Evolutionary conservation across 2,888 invertebrate genomes (phyloP).

Genomic region (Sarcophaga subvicina): DNA sequence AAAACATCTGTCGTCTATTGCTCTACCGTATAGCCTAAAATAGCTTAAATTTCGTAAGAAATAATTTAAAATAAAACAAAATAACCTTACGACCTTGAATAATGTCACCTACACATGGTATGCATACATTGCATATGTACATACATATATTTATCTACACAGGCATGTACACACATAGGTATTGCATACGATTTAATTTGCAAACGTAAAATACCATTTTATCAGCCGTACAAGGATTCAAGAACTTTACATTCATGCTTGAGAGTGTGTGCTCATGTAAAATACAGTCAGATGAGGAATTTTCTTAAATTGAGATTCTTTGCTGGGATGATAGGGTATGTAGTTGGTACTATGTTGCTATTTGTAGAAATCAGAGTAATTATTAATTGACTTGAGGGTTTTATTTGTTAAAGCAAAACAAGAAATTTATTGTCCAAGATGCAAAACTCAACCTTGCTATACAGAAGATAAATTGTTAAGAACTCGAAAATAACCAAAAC

Average conservation of each 20-base stretch:
- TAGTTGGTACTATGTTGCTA: conserved; percentile 12
- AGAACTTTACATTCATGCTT: neutral
- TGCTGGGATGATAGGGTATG: neutral
- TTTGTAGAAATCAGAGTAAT: conserved; percentile 60
- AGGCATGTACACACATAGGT: neutral
- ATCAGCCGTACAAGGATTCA: neutral
- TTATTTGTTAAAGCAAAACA: conserved; percentile 52
- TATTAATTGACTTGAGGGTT: conserved; percentile 66
- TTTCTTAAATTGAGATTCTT: conserved; percentile 9
- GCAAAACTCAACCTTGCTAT: conserved; percentile 36
- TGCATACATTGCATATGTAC: neutral
- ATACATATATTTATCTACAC: neutral
- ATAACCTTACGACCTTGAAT: conserved; percentile 58
- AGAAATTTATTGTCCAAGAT: conserved; percentile 60
- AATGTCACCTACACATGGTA: conserved; percentile 59
- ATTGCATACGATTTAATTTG: neutral
- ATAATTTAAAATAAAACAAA: too few relatives aligned
- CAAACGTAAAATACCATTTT: neutral
- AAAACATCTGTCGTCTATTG: too few relatives aligned
- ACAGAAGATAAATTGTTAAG: conserved; percentile 62
- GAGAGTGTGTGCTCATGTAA: conserved; percentile 3
- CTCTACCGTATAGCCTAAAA: too few relatives aligned
- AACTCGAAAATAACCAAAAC: conserved; percentile 34
- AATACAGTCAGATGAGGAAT: conserved; percentile 2
- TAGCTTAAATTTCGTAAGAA: too few relatives aligned